A percentile compares a stretch with the other conserved stretches of the same genome.
Evolutionary conservation across 2,888 invertebrate species (phyloP).

Genomic region (Lamellibrachia columna): DNA sequence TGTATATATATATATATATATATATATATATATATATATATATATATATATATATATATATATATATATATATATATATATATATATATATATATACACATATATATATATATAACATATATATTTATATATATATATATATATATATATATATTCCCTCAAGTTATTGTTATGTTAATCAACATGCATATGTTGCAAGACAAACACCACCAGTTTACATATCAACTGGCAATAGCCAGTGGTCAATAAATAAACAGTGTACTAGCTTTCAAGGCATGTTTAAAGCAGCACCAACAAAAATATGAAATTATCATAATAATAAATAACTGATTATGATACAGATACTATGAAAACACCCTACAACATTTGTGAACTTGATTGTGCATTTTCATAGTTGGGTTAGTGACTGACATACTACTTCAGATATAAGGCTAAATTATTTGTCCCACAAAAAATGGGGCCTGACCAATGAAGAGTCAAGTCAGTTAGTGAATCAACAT

Average conservation of each 20-base stretch:
- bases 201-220: background rate
- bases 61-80: slow-evolving; percentile 22
- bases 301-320: background rate
- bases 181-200: background rate
- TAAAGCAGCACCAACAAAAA: background rate
- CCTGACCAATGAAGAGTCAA: background rate
- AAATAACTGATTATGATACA: slow-evolving; percentile 7
- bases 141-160: background rate
- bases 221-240: slow-evolving; percentile 7
- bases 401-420: background rate
- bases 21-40: slow-evolving; percentile 26
- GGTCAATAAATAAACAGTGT: slow-evolving; percentile 1
- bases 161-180: background rate
- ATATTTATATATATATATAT: too few relatives aligned
- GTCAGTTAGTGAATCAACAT: background rate
- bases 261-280: slow-evolving; percentile 7
- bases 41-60: slow-evolving; percentile 31
- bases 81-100: too few relatives aligned
- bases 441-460: too few relatives aligned
- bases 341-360: background rate
- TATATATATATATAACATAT: too few relatives aligned
- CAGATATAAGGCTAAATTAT: too few relatives aligned
- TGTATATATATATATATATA: background rate
- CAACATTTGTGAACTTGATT: slow-evolving; percentile 11
- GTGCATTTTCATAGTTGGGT: background rate